Conservation (phyloP, 2,113 vertebrate species). For the Echinops telfairi region DNA sequence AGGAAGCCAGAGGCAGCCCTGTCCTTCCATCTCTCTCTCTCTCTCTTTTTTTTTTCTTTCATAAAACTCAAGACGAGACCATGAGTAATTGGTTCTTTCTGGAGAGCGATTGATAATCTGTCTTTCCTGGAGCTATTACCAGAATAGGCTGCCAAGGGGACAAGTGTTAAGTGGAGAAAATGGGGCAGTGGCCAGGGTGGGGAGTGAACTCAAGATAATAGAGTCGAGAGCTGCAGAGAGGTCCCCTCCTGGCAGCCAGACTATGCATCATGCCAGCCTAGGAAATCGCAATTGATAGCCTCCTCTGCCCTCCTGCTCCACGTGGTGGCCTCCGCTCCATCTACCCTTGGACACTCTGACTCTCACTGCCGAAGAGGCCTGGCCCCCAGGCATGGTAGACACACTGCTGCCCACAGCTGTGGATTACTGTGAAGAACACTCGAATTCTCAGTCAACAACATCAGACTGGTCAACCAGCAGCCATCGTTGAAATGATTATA, state of each 20-base stretch:
- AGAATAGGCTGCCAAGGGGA: constrained; percentile 68
- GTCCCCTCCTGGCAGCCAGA: constrained; percentile 45
- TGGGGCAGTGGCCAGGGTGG: constrained; percentile 58
- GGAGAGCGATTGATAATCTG: constrained; percentile 68
- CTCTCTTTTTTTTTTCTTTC: background rate
- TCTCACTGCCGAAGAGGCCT: background rate
- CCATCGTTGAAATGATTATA: background rate
- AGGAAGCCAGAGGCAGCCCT: background rate
- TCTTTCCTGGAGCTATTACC: constrained; percentile 66
- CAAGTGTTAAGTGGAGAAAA: constrained; percentile 75
- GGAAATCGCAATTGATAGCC: background rate
- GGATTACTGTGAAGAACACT: background rate
- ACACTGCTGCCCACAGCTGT: background rate
- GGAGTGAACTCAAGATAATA: constrained; percentile 64
- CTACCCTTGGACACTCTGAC: background rate
- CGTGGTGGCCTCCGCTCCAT: background rate
- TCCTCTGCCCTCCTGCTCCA: background rate
- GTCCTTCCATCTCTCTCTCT: background rate
- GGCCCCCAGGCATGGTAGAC: accelerated
- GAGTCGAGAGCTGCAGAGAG: constrained; percentile 60
- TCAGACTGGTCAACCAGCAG: background rate
- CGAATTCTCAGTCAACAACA: background rate
- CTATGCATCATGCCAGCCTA: constrained; percentile 49
- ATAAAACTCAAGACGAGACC: constrained; percentile 59
- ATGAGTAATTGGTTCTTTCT: constrained; percentile 67